Evolutionary conservation across 2,888 invertebrate species (phyloP), one percentile per base, ranked within the genome.

Genomic region (Ganaspis brasiliensis): DNA sequence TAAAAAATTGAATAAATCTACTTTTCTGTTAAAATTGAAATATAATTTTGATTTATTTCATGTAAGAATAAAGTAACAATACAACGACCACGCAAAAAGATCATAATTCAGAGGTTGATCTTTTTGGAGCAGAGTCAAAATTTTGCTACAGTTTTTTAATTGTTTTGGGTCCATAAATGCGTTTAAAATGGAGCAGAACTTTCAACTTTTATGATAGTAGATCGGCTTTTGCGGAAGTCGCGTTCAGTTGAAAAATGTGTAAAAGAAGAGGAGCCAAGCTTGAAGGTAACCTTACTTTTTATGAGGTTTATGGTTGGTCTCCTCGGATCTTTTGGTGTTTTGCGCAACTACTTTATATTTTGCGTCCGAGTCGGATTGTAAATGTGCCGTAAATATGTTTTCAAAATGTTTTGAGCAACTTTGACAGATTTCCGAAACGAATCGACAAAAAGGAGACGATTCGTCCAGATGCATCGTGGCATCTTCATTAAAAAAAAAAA

Each of bases 161-260:
- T 71, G 57, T 74, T 81, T 81, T 72, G 67, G 72, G 79, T 79
- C 83, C 81, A 76, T 77, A 82, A 77, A 83, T 84, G 85, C 78
- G 75, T 86, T 83, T 86, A 85, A 87, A 86, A 49, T 85, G 76
- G 86, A 87, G 84, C 84, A 87, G 81, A 81, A 75, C 70, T 79
- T 75, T 74, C 70, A 49, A 55, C 80, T 86, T 84, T 84, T 85
- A 83, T 77, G 77, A 82, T 63, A 37, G 37, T 19, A 16, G 19
- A 31, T 16, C 76, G 56, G 75, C 71, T 74, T 79, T 75, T 79
- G 72, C 74, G 73, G 19, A 37, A 12, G 10, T 63, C 19, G 19
- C 16, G 40, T 19, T 61, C 35, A 0, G 49, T 14, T 16, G 19
- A 1, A 49, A 19, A 52, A 52, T 9, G 19, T 52, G 2, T 52